Conservation (phyloP, 2,888 invertebrate species). For the Eumacrocentrus americanus region DNA sequence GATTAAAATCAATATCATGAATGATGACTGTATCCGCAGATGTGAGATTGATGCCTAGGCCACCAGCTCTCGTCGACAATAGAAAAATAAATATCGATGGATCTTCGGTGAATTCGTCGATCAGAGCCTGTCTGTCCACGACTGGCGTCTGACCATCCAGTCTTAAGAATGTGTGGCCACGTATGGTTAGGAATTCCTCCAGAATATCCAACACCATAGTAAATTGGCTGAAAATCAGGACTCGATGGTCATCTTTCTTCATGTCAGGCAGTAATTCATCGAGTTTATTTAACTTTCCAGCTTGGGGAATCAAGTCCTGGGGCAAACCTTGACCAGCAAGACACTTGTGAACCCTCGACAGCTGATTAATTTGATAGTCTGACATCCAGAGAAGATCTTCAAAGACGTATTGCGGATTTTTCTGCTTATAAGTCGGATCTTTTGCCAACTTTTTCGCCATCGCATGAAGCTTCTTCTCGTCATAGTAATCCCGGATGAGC, state of each 20-base stretch:
- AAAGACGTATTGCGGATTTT: constrained; percentile 77
- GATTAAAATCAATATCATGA: constrained; percentile 98
- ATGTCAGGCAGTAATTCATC: constrained; percentile 79
- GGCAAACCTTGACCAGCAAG: constrained; percentile 71
- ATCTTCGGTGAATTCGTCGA: constrained; percentile 86
- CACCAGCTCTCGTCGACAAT: constrained; percentile 92
- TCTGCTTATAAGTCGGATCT: constrained; percentile 76
- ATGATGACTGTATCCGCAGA: constrained; percentile 95
- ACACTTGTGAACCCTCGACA: constrained; percentile 74
- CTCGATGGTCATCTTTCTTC: constrained; percentile 77
- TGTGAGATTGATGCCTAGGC: constrained; percentile 93
- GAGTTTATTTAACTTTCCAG: constrained; percentile 85
- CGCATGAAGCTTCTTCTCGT: constrained; percentile 66
- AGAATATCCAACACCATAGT: constrained; percentile 93
- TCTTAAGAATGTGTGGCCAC: constrained; percentile 76
- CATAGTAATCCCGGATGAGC: constrained; percentile 77
- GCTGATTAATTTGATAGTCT: constrained; percentile 88
- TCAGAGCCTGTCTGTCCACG: constrained; percentile 83
- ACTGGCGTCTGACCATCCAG: constrained; percentile 92
- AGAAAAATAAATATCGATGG: constrained; percentile 85
- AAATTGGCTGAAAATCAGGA: constrained; percentile 95
- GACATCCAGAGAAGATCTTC: constrained; percentile 89
- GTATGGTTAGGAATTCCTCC: constrained; percentile 82
- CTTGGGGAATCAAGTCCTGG: constrained; percentile 74
- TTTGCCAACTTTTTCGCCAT: constrained; percentile 75